These are phyloP conservation scores for Lepidotrigona ventralis DNA, from an alignment of 1,140 invertebrate species.

Conservation along the genomic window DNA sequence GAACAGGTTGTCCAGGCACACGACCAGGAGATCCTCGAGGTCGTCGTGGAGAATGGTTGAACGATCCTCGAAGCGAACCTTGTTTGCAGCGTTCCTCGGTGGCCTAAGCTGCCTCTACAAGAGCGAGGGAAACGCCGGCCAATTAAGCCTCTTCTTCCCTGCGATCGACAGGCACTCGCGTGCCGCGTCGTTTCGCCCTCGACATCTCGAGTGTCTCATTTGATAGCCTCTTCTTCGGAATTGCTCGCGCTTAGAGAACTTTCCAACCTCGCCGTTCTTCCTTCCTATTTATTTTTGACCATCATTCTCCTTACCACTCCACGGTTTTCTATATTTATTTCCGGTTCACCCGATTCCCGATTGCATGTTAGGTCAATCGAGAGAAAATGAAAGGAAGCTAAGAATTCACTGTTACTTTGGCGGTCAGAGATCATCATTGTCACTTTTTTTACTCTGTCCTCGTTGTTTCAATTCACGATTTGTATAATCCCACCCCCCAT, in stretches of 20 bases:
- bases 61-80: conserved; percentile 55
- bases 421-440: no score
- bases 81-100: conserved; percentile 51
- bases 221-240: conserved; percentile 27
- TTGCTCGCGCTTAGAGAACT: conserved; percentile 6
- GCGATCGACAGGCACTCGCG: conserved; percentile 56
- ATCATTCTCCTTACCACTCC: no score
- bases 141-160: conserved; percentile 56
- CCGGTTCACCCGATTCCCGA: neutral
- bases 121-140: conserved; percentile 39
- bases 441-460: neutral
- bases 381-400: neutral
- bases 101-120: conserved; percentile 14
- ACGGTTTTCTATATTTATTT: no score
- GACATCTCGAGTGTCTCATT: conserved; percentile 32
- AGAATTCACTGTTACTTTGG: neutral
- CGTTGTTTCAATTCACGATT: neutral
- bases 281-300: neutral
- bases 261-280: neutral
- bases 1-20: conserved; percentile 35
- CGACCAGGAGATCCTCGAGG: conserved; percentile 43
- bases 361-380: no score
- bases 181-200: conserved; percentile 20
- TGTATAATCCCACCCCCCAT: neutral
- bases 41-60: conserved; percentile 47